phyloP scores from a whole-genome alignment of 2,113 vertebrate genomes.

The Gymnarchus niloticus region DNA sequence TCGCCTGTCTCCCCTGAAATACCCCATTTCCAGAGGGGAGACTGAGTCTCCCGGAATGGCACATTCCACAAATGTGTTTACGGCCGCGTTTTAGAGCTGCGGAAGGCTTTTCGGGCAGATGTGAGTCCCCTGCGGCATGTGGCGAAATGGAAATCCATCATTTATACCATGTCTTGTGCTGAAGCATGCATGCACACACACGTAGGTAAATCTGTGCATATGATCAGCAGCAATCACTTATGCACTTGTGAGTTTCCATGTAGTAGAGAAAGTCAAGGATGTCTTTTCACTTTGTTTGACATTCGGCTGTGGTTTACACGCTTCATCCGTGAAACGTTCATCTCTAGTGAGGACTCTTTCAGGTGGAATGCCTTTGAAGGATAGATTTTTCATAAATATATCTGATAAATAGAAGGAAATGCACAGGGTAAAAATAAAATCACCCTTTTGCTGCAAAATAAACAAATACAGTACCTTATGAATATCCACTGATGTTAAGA shows the following conservation, averaged over 20 bases:
- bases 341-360: neutral
- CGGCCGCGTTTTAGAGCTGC: neutral
- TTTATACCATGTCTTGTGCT: neutral
- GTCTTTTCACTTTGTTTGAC: neutral
- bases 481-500: neutral
- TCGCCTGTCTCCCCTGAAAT: neutral
- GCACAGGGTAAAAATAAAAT: neutral
- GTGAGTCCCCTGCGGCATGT: neutral
- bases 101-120: neutral
- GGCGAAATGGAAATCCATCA: neutral
- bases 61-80: neutral
- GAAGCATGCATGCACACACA: neutral
- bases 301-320: neutral
- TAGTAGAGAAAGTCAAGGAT: neutral
- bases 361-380: neutral
- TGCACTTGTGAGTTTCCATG: neutral
- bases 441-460: neutral
- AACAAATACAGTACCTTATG: neutral
- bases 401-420: neutral
- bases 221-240: neutral
- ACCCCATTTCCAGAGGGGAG: slow-evolving; percentile 11
- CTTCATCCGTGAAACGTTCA: neutral
- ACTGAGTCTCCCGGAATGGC: neutral
- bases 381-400: neutral
- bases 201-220: neutral